phyloP scores from a whole-genome alignment of 1,140 invertebrate genomes.

The Camponotus vicinus region DNA sequence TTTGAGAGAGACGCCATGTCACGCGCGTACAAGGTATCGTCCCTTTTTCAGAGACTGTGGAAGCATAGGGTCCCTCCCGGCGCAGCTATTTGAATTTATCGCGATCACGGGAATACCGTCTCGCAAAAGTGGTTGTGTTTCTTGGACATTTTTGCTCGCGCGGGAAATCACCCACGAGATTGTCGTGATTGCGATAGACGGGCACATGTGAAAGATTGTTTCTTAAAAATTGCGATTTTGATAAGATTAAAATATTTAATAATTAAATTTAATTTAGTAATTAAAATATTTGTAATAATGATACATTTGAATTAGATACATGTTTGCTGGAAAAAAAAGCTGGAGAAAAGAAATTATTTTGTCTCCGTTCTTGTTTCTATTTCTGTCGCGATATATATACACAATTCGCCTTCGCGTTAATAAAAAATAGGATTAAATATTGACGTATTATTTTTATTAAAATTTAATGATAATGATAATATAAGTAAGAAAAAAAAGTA shows the following conservation, averaged over 20 bases:
- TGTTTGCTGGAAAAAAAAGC: too few species aligned
- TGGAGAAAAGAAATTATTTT: too few species aligned
- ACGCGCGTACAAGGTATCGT: neutral
- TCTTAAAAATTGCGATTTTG: neutral
- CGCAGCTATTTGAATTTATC: constrained; percentile 40
- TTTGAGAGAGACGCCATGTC: neutral
- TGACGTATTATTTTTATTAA: too few species aligned
- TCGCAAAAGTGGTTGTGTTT: constrained; percentile 14
- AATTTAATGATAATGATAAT: too few species aligned
- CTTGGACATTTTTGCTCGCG: constrained; percentile 5
- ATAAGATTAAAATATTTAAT: too few species aligned
- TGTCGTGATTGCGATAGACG: neutral
- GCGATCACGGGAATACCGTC: constrained; percentile 16
- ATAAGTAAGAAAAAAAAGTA: too few species aligned
- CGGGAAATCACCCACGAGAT: neutral
- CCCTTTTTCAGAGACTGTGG: neutral
- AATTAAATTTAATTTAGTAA: neutral
- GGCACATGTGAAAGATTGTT: neutral
- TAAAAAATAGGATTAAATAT: too few species aligned
- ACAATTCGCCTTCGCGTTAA: too few species aligned
- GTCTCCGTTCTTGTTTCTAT: too few species aligned
- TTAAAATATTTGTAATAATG: neutral
- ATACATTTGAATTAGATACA: too few species aligned
- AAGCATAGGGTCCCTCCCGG: constrained; percentile 10
- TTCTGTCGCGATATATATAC: too few species aligned